A percentile compares a stretch with the other conserved stretches of the same genome.
These are phyloP conservation scores for Glomeris maerens DNA, from an alignment of 1,140 invertebrate species.

Conservation along the genomic window DNA sequence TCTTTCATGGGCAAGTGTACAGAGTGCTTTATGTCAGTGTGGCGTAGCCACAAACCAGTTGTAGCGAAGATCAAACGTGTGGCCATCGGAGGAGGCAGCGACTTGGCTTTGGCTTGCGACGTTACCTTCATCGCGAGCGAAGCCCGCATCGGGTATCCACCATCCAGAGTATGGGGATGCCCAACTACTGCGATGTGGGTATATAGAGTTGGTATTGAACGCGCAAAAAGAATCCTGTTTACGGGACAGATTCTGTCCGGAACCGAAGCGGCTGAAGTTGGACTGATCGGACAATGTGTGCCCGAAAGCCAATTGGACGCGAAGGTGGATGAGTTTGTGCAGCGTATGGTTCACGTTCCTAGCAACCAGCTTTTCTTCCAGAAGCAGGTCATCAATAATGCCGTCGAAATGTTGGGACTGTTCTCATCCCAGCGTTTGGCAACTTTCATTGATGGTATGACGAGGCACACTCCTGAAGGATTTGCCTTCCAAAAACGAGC, in stretches of 20 bases:
- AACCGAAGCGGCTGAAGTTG: conserved; percentile 18
- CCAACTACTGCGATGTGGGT: conserved; percentile 22
- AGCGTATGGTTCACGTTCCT: conserved; percentile 17
- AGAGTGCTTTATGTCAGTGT: conserved; percentile 19
- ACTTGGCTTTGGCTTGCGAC: conserved; percentile 22
- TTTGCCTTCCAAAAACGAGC: conserved; percentile 20
- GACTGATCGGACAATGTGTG: conserved; percentile 18
- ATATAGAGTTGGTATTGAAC: conserved; percentile 21
- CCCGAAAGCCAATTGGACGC: conserved; percentile 14
- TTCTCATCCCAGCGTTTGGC: conserved; percentile 19
- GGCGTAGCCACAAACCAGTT: conserved; percentile 20
- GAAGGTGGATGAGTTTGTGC: conserved; percentile 18
- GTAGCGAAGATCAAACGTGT: conserved; percentile 19
- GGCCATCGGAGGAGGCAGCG: conserved; percentile 21
- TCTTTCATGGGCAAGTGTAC: conserved; percentile 16
- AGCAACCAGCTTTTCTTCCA: conserved; percentile 23
- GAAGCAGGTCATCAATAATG: conserved; percentile 22
- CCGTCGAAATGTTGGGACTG: conserved; percentile 20
- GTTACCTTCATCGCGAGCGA: conserved; percentile 17
- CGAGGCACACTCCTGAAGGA: conserved; percentile 21
- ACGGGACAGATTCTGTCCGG: conserved; percentile 20
- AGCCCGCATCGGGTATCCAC: conserved; percentile 21
- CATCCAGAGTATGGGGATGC: conserved; percentile 20
- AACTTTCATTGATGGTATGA: conserved; percentile 22
- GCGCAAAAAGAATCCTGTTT: conserved; percentile 20